These are phyloP conservation scores for Tromatobia lineatoria DNA, from an alignment of 2,888 invertebrate species.

Conservation along the genomic window DNA sequence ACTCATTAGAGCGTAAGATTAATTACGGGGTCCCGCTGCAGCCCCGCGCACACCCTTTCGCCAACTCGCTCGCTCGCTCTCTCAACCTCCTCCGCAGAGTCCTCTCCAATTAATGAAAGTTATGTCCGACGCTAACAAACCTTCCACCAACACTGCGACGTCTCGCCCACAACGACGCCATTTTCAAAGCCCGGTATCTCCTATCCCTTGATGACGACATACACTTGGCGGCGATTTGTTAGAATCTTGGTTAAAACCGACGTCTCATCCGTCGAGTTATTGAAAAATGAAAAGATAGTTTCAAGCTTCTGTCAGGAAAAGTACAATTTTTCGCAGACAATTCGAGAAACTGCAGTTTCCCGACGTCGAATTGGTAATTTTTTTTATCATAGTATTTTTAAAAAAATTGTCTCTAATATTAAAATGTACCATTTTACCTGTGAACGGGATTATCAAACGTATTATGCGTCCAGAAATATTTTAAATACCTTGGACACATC, in stretches of 20 bases:
- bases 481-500: too few relatives aligned
- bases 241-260: constrained; percentile 49
- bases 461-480: too few relatives aligned
- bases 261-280: constrained; percentile 15
- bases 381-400: too few relatives aligned
- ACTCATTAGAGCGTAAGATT: constrained; percentile 83
- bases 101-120: constrained; percentile 82
- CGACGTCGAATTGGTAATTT: too few relatives aligned
- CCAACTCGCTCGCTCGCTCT: constrained; percentile 69
- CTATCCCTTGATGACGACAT: constrained; percentile 36
- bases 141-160: constrained; percentile 71
- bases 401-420: too few relatives aligned
- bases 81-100: constrained; percentile 74
- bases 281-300: not conserved
- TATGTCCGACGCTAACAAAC: constrained; percentile 82
- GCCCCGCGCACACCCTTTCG: constrained; percentile 59
- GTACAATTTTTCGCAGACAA: too few relatives aligned
- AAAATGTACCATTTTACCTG: too few relatives aligned
- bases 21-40: constrained; percentile 75
- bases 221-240: constrained; percentile 68
- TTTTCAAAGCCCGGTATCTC: constrained; percentile 57
- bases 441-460: too few relatives aligned
- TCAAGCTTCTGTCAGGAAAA: too few relatives aligned
- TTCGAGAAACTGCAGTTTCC: too few relatives aligned
- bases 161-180: constrained; percentile 67